Evolutionary conservation across 2,888 invertebrate species (phyloP).

Genomic region (Trissoscelio sp.): DNA sequence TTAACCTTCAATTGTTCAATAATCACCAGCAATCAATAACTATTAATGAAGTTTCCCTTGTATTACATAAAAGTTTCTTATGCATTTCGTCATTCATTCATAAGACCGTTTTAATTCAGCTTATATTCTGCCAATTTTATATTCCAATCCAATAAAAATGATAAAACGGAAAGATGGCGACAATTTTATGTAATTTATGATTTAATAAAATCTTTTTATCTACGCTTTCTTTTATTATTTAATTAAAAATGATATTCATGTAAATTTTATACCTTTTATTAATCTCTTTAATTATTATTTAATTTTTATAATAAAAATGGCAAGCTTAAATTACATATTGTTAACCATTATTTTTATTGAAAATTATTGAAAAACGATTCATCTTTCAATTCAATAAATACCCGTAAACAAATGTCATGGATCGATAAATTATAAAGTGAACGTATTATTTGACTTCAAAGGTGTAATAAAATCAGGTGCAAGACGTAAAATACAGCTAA

Average conservation of each 20-base stretch:
- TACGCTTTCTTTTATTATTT: background rate
- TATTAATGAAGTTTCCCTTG: constrained; percentile 2
- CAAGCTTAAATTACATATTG: background rate
- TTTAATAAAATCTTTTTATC: background rate
- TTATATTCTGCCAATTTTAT: background rate
- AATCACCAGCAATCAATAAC: constrained; percentile 3
- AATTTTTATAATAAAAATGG: too few species aligned
- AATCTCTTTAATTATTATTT: too few species aligned
- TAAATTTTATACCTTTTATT: background rate
- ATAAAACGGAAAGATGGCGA: background rate
- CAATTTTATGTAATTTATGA: background rate
- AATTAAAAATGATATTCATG: background rate
- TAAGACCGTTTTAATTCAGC: constrained; percentile 3
- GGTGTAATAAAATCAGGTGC: constrained; percentile 31
- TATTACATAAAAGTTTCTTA: constrained; percentile 9
- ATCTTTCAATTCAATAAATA: background rate
- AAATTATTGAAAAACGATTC: constrained; percentile 10
- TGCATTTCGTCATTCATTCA: constrained; percentile 13
- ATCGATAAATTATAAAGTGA: constrained; percentile 29
- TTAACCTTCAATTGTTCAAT: constrained; percentile 39
- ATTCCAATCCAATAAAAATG: background rate
- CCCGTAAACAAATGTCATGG: constrained; percentile 12
- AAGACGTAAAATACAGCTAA: constrained; percentile 32
- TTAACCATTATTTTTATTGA: background rate
- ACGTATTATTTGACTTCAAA: constrained; percentile 30